Base-by-base conservation (phyloP, 2,797 vertebrate genomes). In the Fistularia tabacaria region DNA sequence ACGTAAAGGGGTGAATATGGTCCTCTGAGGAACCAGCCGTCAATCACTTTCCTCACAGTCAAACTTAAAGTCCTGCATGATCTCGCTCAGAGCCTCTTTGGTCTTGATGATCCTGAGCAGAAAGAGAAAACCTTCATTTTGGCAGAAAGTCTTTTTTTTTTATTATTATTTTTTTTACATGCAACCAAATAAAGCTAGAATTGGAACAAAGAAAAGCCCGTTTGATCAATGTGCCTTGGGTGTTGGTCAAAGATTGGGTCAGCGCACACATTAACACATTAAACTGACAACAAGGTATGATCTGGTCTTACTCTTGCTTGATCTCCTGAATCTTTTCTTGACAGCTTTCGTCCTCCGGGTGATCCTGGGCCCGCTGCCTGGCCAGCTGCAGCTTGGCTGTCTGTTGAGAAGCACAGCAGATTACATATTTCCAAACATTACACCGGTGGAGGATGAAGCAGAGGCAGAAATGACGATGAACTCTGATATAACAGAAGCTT, bases 51-150 rank as follows among this genome's bases (percentile, higher is more conserved):
- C 94, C 84, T 98, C 97, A 0, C 93, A 94, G 88, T 99, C 95
- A 56, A 94, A 98, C 86, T 94, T 98, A 81, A 98, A 91, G 78
- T 98, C 96, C 88, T 97, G 94, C 86, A 98, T 93, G 89, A 97
- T 93, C 87, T 98, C 93, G 69, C 93, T 94, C 90, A 97, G 90
- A 77, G 90, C 92, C 76, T 95, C 93, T 77, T 93, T 93, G 90
- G 91, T 97, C 91, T 96, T 95, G 90, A 97, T 96, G 90, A 97
- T 92, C 84, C 96, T 98, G 89, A 15, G 44, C n/a, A 45, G n/a
- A 41, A n/a, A n/a, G 7, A 10, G 36, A 39, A 45, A 10, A 10
- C 57, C 9, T 36, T 9, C n/a, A 37, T 44, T 36, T 59, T n/a
- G 25, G 25, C 25, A 25, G 5, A 5, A 25, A 25, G 25, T 25